Conservation (phyloP, 2,797 vertebrate genomes). For the Eulemur albifrons region DNA sequence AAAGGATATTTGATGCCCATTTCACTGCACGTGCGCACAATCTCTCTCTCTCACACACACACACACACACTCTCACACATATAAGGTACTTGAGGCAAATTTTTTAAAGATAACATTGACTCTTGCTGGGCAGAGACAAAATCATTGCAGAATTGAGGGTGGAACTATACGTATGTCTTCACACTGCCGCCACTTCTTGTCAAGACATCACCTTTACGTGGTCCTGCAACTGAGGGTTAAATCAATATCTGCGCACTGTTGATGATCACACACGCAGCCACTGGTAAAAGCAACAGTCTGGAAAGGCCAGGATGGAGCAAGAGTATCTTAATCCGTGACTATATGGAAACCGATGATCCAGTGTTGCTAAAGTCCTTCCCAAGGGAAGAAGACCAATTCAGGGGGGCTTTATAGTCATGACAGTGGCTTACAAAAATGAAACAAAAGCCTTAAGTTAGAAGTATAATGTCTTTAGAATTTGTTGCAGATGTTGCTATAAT, state of each 20-base stretch:
- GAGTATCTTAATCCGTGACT: not conserved
- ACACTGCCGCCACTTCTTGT: not conserved
- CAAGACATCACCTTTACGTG: not conserved
- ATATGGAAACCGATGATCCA: not conserved
- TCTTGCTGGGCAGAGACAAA: not conserved
- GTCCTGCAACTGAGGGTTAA: not conserved
- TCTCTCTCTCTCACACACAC: too few species aligned
- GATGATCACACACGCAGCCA: rapidly evolving
- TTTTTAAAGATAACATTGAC: not conserved
- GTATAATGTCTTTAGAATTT: not conserved
- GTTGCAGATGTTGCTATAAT: not conserved
- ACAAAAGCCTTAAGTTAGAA: not conserved
- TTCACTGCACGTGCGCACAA: too few species aligned
- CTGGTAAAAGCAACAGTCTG: not conserved
- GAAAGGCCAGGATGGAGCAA: not conserved
- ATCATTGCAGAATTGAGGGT: not conserved
- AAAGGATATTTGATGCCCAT: too few species aligned
- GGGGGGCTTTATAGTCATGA: not conserved
- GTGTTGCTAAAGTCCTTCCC: not conserved
- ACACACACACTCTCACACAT: too few species aligned
- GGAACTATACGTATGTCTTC: not conserved
- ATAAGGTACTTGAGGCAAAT: not conserved
- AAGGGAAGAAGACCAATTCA: not conserved
- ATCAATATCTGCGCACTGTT: rapidly evolving
- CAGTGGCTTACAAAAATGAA: not conserved